Conservation (phyloP, 2,113 vertebrate genomes). For the Clarias magur region DNA sequence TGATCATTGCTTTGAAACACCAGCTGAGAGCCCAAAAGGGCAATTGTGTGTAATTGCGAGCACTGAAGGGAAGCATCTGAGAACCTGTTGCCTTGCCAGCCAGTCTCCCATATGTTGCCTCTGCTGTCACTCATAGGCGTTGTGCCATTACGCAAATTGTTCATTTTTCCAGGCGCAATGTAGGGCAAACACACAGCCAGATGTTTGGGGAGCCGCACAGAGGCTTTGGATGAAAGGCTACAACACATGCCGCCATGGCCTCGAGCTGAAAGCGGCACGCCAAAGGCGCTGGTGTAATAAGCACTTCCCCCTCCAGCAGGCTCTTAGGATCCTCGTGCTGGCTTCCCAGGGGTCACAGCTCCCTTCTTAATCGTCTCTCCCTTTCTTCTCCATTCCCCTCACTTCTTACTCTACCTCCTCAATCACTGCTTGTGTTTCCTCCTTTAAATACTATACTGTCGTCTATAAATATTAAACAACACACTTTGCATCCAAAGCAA, state of each 20-base stretch:
- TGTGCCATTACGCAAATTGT: constrained; percentile 44
- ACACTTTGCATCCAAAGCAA: neutral
- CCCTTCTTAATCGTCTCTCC: constrained; percentile 2
- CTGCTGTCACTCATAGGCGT: constrained; percentile 40
- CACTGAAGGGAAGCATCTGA: constrained; percentile 32
- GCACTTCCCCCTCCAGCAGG: constrained; percentile 39
- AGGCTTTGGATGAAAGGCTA: constrained; percentile 51
- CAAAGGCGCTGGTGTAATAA: constrained; percentile 52
- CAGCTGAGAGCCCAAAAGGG: constrained; percentile 5
- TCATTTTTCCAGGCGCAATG: constrained; percentile 40
- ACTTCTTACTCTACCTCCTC: neutral
- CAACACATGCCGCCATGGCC: constrained; percentile 39
- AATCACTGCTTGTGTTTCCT: neutral
- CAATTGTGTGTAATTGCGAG: constrained; percentile 25
- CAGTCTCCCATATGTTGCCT: constrained; percentile 43
- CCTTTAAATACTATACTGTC: neutral
- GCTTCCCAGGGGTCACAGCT: constrained; percentile 40
- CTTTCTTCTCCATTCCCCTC: neutral
- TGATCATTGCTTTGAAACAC: constrained; percentile 30
- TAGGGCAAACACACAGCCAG: constrained; percentile 52
- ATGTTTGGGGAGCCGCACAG: constrained; percentile 51
- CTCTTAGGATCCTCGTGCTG: constrained; percentile 40
- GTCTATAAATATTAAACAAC: constrained; percentile 49
- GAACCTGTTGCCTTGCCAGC: constrained; percentile 30
- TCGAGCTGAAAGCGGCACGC: constrained; percentile 36